phyloP scores from a whole-genome alignment of 1,140 invertebrate genomes.

The Telenomus remus region DNA sequence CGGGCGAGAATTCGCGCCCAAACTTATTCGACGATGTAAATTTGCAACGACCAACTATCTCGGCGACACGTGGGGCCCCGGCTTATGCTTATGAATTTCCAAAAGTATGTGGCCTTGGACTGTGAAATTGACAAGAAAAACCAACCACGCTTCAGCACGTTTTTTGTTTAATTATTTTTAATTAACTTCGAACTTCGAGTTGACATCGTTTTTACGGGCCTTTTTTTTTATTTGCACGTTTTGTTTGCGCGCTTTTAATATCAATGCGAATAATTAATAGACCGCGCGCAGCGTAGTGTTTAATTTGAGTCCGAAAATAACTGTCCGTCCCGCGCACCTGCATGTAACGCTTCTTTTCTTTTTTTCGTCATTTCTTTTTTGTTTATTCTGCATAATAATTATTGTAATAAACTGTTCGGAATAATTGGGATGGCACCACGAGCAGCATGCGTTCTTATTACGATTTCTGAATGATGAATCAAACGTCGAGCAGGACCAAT shows the following conservation, averaged over 20 bases:
- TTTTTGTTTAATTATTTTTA: conserved; percentile 13
- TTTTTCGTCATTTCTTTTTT: too few species aligned
- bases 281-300: not conserved
- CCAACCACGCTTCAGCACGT: not conserved
- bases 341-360: conserved; percentile 40
- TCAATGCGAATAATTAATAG: conserved; percentile 15
- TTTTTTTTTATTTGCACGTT: not conserved
- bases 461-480: conserved; percentile 21
- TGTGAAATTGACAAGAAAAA: conserved; percentile 19
- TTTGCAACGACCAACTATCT: conserved; percentile 28
- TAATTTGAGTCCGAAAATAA: conserved; percentile 18
- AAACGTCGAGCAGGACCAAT: conserved; percentile 37
- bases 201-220: not conserved
- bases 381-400: conserved; percentile 16
- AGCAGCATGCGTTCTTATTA: conserved; percentile 29
- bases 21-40: conserved; percentile 46
- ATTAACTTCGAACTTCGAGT: not conserved
- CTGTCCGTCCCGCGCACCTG: conserved; percentile 16
- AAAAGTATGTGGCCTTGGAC: conserved; percentile 68
- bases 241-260: conserved; percentile 11
- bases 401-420: conserved; percentile 30
- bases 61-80: not conserved
- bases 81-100: conserved; percentile 55
- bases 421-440: conserved; percentile 32
- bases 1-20: conserved; percentile 49